Evolutionary conservation across 2,797 vertebrate genomes (phyloP).

Genomic region (Hippoglossus hippoglossus): DNA sequence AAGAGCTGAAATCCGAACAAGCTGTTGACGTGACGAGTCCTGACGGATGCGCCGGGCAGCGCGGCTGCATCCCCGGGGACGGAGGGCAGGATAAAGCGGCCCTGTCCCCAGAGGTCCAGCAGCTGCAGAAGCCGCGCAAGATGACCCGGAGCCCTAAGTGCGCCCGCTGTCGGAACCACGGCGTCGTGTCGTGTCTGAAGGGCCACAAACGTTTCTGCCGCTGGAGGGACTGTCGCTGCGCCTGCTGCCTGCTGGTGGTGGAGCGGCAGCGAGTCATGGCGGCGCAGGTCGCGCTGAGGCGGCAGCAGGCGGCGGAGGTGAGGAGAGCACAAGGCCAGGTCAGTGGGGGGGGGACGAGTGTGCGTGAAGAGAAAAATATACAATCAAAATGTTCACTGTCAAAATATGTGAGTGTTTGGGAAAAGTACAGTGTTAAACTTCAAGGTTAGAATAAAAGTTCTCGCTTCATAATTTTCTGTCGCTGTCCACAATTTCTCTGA

Average conservation of each 20-base stretch:
- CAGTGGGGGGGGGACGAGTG: slow-evolving; percentile 24
- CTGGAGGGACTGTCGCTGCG: slow-evolving; percentile 85
- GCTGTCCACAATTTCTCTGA: too few species aligned
- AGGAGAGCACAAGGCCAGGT: slow-evolving; percentile 55
- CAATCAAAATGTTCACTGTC: too few species aligned
- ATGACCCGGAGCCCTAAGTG: slow-evolving; percentile 80
- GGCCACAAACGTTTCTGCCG: slow-evolving; percentile 87
- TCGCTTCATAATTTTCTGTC: neutral
- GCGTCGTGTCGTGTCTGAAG: slow-evolving; percentile 83
- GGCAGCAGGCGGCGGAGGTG: slow-evolving; percentile 83
- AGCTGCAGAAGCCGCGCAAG: slow-evolving; percentile 60
- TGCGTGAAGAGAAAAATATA: too few species aligned
- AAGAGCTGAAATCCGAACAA: slow-evolving; percentile 60
- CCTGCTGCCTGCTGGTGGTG: slow-evolving; percentile 86
- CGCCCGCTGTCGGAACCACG: slow-evolving; percentile 80
- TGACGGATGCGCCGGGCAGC: slow-evolving; percentile 65
- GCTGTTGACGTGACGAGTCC: slow-evolving; percentile 74
- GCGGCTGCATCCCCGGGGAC: neutral
- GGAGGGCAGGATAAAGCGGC: slow-evolving; percentile 19
- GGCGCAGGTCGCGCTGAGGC: slow-evolving; percentile 85
- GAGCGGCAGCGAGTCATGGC: slow-evolving; percentile 89
- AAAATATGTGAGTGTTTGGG: neutral
- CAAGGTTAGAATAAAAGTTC: neutral
- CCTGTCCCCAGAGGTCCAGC: slow-evolving; percentile 41
- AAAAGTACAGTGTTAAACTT: neutral